Conservation (phyloP, 1,140 invertebrate species). For the Drosophila pallidifrons region DNA sequence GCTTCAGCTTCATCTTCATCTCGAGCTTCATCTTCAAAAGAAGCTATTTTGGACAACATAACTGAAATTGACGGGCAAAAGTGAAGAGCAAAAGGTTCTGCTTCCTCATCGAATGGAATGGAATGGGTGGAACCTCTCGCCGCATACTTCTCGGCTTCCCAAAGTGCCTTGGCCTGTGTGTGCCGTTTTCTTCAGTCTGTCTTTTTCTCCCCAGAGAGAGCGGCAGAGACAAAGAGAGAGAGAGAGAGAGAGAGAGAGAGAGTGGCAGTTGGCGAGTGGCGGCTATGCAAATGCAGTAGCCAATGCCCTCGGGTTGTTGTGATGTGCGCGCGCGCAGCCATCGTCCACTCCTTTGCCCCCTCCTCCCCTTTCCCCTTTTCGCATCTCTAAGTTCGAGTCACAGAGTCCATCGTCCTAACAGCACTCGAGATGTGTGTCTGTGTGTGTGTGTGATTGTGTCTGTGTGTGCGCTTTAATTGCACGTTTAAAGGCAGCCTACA, state of each 20-base stretch:
- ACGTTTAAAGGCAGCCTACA: constrained; percentile 81
- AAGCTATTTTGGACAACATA: constrained; percentile 61
- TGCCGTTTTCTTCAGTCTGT: not conserved
- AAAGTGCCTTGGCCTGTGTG: constrained; percentile 16
- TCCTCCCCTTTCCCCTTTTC: constrained; percentile 6
- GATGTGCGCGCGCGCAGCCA: constrained; percentile 71
- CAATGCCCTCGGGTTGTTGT: constrained; percentile 84
- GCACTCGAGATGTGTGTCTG: constrained; percentile 5
- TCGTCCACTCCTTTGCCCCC: constrained; percentile 16
- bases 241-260: not conserved
- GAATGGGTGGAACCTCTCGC: constrained; percentile 20
- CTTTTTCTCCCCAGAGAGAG: constrained; percentile 9
- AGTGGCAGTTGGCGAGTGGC: constrained; percentile 50
- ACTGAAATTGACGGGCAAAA: constrained; percentile 57
- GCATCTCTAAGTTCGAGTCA: constrained; percentile 15
- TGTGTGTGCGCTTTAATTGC: constrained; percentile 75
- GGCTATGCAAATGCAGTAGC: constrained; percentile 84
- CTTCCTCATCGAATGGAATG: not conserved
- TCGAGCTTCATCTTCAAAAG: constrained; percentile 12
- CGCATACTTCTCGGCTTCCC: constrained; percentile 22
- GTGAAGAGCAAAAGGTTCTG: constrained; percentile 37
- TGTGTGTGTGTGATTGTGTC: constrained; percentile 34
- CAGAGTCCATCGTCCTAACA: constrained; percentile 41
- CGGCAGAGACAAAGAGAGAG: not conserved
- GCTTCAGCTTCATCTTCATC: constrained; percentile 12